Evolutionary conservation across 2,888 invertebrate genomes (phyloP).

Genomic region (Cyclophora punctaria): DNA sequence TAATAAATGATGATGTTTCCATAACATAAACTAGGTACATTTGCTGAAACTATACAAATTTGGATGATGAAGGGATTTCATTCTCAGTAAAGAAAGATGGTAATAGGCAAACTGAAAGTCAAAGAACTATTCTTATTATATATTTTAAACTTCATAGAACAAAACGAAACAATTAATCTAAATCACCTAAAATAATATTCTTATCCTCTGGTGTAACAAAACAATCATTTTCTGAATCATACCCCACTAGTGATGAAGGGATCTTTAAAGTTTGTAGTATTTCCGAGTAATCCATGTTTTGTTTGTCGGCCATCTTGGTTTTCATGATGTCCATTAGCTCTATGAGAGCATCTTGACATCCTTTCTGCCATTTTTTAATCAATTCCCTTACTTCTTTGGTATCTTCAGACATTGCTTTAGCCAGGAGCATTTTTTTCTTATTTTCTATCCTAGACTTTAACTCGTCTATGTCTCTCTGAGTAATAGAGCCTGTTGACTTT

Average conservation of each 20-base stretch:
- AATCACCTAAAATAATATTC: constrained; percentile 41
- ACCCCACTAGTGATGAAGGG: constrained; percentile 60
- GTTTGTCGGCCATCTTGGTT: constrained; percentile 49
- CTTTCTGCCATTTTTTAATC: constrained; percentile 72
- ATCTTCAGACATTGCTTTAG: constrained; percentile 52
- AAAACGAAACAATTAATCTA: no score
- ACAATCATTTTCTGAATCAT: constrained; percentile 65
- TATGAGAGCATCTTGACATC: constrained; percentile 68
- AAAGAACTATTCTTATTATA: background rate
- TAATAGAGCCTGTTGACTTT: constrained; percentile 63
- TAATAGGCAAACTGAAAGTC: no score
- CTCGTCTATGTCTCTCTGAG: constrained; percentile 58
- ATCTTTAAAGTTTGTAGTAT: constrained; percentile 67
- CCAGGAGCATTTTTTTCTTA: constrained; percentile 56
- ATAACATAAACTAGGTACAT: no score
- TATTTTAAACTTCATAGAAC: no score
- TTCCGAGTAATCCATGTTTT: constrained; percentile 60
- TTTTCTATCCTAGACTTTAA: constrained; percentile 52
- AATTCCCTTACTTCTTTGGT: constrained; percentile 59
- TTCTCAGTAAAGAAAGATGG: no score
- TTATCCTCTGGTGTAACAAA: constrained; percentile 57
- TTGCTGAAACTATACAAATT: no score
- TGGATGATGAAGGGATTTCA: no score
- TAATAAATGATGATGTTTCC: no score
- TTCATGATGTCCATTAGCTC: constrained; percentile 65